These are phyloP conservation scores for Leptosomus discolor DNA, from an alignment of 2,113 vertebrate species.

Conservation along the genomic window DNA sequence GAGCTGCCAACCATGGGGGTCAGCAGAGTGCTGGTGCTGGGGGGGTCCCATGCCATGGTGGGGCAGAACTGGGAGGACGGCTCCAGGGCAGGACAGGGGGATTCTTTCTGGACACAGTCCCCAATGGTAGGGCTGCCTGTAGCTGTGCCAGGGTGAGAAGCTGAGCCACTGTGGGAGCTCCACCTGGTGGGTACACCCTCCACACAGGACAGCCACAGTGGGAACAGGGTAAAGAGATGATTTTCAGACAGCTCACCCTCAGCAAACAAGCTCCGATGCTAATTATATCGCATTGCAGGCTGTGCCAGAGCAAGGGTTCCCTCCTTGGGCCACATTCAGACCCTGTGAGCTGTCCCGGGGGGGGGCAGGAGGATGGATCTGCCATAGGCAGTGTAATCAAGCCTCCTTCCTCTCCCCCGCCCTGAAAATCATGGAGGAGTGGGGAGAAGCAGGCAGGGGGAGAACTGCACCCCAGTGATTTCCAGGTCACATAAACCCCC, in stretches of 20 bases:
- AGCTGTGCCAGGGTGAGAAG: neutral
- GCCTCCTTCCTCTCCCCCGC: neutral
- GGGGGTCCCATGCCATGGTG: too few relatives aligned
- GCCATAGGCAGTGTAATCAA: rapidly evolving
- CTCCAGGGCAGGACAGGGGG: neutral
- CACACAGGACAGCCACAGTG: rapidly evolving
- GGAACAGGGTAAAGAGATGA: neutral
- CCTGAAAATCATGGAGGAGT: too few relatives aligned
- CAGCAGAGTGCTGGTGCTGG: neutral
- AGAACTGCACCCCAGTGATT: neutral
- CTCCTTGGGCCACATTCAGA: neutral
- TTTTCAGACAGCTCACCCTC: rapidly evolving
- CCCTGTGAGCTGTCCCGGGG: rapidly evolving
- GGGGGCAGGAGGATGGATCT: neutral
- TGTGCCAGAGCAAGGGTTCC: neutral
- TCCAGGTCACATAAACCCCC: rapidly evolving
- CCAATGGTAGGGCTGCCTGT: neutral
- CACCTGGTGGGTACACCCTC: neutral
- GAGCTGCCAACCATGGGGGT: neutral
- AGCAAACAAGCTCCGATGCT: rapidly evolving
- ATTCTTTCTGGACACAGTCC: neutral
- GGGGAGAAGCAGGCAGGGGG: neutral
- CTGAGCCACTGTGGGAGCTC: neutral
- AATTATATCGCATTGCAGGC: neutral
- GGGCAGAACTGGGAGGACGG: too few relatives aligned